A percentile compares a stretch with the other conserved stretches of the same genome.
Conservation (phyloP, 2,797 vertebrate species). For the Pseudochromis fuscus region DNA sequence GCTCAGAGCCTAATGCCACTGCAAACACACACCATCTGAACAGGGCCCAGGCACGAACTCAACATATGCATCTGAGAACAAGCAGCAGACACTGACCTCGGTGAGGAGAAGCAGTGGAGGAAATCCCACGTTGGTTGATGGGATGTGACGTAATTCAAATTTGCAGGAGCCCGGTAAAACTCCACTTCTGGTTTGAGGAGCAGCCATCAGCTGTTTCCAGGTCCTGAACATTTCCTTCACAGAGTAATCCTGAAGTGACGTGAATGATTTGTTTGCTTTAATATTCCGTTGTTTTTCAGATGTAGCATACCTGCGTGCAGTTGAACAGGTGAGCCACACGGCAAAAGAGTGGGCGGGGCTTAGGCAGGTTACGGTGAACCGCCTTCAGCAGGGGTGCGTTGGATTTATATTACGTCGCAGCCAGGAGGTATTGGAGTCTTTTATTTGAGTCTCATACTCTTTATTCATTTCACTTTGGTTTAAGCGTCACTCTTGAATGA, state of each 20-base stretch:
- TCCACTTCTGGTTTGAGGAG: neutral
- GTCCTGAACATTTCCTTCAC: neutral
- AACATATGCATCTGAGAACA: neutral
- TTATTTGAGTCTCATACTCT: no score
- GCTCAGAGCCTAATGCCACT: neutral
- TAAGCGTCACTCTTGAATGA: no score
- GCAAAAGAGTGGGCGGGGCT: constrained; percentile 7
- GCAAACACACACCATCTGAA: neutral
- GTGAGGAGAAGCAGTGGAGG: neutral
- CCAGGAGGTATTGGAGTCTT: no score
- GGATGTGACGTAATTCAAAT: neutral
- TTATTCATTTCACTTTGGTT: neutral
- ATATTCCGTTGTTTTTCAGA: neutral
- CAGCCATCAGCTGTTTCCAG: neutral
- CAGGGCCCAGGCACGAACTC: neutral
- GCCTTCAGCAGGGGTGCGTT: constrained; percentile 10
- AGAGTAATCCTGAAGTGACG: neutral
- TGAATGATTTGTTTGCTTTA: neutral
- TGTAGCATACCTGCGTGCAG: neutral
- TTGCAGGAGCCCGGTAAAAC: neutral
- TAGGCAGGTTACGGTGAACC: neutral
- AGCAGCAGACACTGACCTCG: neutral
- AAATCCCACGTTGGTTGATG: neutral
- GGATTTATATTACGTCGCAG: neutral
- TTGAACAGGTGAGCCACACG: neutral